Evolutionary conservation across 2,113 vertebrate species (phyloP).

Genomic region (Myotis yumanensis): DNA sequence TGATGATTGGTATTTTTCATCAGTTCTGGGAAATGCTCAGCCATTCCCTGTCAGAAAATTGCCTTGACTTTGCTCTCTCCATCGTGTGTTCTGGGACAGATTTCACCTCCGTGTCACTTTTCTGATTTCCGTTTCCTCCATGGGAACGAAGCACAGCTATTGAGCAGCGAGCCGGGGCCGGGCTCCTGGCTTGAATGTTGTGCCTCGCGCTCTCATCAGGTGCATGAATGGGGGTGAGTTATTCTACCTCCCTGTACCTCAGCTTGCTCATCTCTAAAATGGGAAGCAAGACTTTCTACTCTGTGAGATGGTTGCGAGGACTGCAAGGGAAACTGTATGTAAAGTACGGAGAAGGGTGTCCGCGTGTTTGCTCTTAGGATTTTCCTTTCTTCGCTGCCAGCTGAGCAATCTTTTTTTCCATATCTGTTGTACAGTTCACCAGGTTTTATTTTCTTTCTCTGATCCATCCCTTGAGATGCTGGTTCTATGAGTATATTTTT

Average conservation of each 20-base stretch:
- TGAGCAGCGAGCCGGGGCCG: not conserved
- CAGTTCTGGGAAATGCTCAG: conserved; percentile 20
- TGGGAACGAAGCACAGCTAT: not conserved
- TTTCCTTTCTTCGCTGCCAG: not conserved
- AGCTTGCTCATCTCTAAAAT: not conserved
- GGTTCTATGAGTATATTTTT: not conserved
- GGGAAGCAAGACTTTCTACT: not conserved
- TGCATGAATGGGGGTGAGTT: not conserved
- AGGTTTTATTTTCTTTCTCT: not conserved
- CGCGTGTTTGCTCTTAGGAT: not conserved
- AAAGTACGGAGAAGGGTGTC: not conserved
- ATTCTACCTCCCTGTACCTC: not conserved
- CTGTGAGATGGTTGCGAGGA: not conserved
- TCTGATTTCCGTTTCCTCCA: not conserved
- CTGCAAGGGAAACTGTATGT: not conserved
- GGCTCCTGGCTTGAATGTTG: not conserved
- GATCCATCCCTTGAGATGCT: not conserved
- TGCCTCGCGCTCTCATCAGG: not conserved
- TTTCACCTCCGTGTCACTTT: not conserved
- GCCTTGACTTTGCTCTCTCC: not conserved
- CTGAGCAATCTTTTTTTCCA: not conserved
- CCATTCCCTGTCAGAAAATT: not conserved
- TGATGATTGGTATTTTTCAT: not conserved
- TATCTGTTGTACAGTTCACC: not conserved
- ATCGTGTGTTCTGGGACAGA: not conserved